Base-by-base conservation (phyloP, 2,888 invertebrate genomes). In the Apamea crenata region DNA sequence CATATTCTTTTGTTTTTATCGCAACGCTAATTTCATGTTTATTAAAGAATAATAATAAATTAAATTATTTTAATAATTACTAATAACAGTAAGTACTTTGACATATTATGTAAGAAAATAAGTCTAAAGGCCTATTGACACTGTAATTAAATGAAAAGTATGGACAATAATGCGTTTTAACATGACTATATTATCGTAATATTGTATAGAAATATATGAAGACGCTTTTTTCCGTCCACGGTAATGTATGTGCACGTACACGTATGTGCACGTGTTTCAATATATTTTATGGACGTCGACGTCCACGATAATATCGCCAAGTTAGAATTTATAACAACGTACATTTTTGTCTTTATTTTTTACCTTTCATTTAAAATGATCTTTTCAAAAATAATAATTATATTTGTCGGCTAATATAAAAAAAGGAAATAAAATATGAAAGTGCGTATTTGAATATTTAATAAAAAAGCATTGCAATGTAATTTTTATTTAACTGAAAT, bases 1-100 rank as follows among this genome's bases (percentile, higher is more conserved):
- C 94, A 88, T 89, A 80, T 94, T 94, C 91, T 91, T 93, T 94
- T 95, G 93, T 93, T 95, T 96, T 95, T 85, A 94, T 93, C 94
- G 95, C 93, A 91, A 90, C 88, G 90, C 93, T 94, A 94, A 92
- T 91, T 91, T 89, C 88, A 32, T 84, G 81, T 82, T 82, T 59
- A 71, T 87, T 83, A 87, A 87, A 85, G 81, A 84, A 85, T 82
- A 7, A 40, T 56, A 84, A 84, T 75, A 86, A 86, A 76, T 83
- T 73, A 81, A 78, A 83, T 80, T 74, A 87, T 78, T 80, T 65
- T 79, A 81, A 72, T 81, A 69, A 76, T 56, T 75, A 29, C 29
- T 83, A 80, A 74, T 69, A 78, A 74, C 53, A 68, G 74, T 75
- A 69, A 81, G 32, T 71, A 75, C 66, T 78, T 87, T 61, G 50